Evolutionary conservation across 2,113 vertebrate genomes (phyloP).

Genomic region (Hyla sarda): DNA sequence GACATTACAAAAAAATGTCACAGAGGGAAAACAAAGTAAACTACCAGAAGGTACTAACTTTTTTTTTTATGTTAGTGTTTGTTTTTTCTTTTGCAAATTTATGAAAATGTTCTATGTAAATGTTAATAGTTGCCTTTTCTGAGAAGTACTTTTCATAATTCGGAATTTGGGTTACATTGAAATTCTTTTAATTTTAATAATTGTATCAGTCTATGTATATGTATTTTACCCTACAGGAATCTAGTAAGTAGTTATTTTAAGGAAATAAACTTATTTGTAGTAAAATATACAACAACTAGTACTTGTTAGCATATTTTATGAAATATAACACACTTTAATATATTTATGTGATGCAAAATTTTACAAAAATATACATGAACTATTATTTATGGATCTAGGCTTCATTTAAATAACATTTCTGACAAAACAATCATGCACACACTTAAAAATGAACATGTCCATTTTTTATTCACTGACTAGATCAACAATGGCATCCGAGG

Average conservation of each 20-base stretch:
- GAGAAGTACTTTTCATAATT: slow-evolving; percentile 77
- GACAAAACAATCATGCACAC: slow-evolving; percentile 82
- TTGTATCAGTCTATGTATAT: slow-evolving; percentile 87
- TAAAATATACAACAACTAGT: slow-evolving; percentile 90
- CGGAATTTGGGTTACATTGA: slow-evolving; percentile 79
- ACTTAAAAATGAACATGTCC: slow-evolving; percentile 84
- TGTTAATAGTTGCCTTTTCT: slow-evolving; percentile 68
- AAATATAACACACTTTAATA: slow-evolving; percentile 84
- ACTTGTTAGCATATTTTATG: slow-evolving; percentile 94
- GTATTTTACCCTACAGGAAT: slow-evolving; percentile 90
- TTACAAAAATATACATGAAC: slow-evolving; percentile 84
- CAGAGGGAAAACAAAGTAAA: slow-evolving; percentile 31
- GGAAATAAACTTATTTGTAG: slow-evolving; percentile 83
- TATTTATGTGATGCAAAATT: slow-evolving; percentile 84
- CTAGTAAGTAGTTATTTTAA: slow-evolving; percentile 76
- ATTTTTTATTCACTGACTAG: slow-evolving; percentile 85
- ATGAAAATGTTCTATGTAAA: slow-evolving; percentile 69
- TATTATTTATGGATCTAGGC: slow-evolving; percentile 78
- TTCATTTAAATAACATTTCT: slow-evolving; percentile 92
- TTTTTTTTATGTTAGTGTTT: neutral
- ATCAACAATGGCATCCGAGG: slow-evolving; percentile 84
- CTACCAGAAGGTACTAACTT: slow-evolving; percentile 19
- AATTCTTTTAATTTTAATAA: slow-evolving; percentile 80
- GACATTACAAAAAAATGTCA: slow-evolving; percentile 62
- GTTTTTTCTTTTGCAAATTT: slow-evolving; percentile 63